These are phyloP conservation scores for Drosophila sucinea DNA, from an alignment of 1,140 invertebrate species.

Conservation along the genomic window DNA sequence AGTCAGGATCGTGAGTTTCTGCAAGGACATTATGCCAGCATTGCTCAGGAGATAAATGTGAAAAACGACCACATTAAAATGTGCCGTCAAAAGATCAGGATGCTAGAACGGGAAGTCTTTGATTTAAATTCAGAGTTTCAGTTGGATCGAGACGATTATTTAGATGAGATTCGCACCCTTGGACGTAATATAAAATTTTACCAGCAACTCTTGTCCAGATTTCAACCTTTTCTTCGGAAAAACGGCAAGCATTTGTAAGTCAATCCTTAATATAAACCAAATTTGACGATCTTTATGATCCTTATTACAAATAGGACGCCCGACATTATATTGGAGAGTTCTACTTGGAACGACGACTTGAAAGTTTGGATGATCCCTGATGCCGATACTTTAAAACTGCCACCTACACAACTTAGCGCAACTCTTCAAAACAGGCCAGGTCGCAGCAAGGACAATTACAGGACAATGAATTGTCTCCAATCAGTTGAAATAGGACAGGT, in stretches of 20 bases:
- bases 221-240: slow-evolving; percentile 88
- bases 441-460: background rate
- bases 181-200: slow-evolving; percentile 89
- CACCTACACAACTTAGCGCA: slow-evolving; percentile 30
- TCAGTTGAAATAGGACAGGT: background rate
- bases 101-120: slow-evolving; percentile 89
- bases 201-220: slow-evolving; percentile 88
- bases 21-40: slow-evolving; percentile 88
- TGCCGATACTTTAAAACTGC: slow-evolving; percentile 46
- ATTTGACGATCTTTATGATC: slow-evolving; percentile 60
- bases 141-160: slow-evolving; percentile 91
- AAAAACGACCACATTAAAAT: slow-evolving; percentile 89
- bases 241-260: slow-evolving; percentile 89
- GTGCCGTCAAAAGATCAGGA: slow-evolving; percentile 86
- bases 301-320: slow-evolving; percentile 83
- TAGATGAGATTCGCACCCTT: slow-evolving; percentile 92
- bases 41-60: slow-evolving; percentile 89
- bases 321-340: slow-evolving; percentile 88
- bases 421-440: slow-evolving; percentile 14
- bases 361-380: slow-evolving; percentile 89
- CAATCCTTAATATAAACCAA: background rate
- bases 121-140: slow-evolving; percentile 94
- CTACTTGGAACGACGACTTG: slow-evolving; percentile 90
- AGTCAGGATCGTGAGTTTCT: slow-evolving; percentile 86
- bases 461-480: background rate